phyloP scores from a whole-genome alignment of 1,140 invertebrate genomes.

The Daktulosphaira vitifoliae region DNA sequence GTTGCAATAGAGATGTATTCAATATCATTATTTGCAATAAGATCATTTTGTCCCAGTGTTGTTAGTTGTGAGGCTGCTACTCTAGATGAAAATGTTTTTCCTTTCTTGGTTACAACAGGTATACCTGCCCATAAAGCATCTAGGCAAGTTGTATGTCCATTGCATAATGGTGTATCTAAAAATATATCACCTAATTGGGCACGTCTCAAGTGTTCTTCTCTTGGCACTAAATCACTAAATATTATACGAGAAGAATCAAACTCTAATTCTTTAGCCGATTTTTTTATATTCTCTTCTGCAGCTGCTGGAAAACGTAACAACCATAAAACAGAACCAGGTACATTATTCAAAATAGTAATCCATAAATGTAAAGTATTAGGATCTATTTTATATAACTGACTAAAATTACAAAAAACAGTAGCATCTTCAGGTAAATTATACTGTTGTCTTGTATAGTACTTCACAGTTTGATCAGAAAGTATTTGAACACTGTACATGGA shows the following conservation, averaged over 20 bases:
- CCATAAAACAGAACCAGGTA: conserved; percentile 95
- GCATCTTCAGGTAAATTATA: conserved; percentile 93
- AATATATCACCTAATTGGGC: conserved; percentile 97
- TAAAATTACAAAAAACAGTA: conserved; percentile 98
- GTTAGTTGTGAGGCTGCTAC: conserved; percentile 96
- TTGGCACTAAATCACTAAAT: conserved; percentile 96
- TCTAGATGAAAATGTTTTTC: conserved; percentile 89
- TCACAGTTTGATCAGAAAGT: neutral
- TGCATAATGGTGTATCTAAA: conserved; percentile 95
- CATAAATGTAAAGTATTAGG: conserved; percentile 89
- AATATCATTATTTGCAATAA: conserved; percentile 75
- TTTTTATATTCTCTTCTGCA: conserved; percentile 84
- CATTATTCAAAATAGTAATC: conserved; percentile 82
- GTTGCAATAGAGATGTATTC: conserved; percentile 93
- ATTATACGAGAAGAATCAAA: conserved; percentile 70
- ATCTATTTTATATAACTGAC: conserved; percentile 98
- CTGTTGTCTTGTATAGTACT: conserved; percentile 63
- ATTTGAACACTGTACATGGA: conserved; percentile 65
- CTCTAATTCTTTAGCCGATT: conserved; percentile 74
- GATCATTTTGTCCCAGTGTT: conserved; percentile 87
- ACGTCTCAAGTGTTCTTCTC: conserved; percentile 95
- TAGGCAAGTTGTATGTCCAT: conserved; percentile 99
- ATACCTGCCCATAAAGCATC: conserved; percentile 98
- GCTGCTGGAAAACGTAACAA: conserved; percentile 90
- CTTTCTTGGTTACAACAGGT: conserved; percentile 88